Percentiles rank a stretch among this genome's conserved stretches.
Conservation (phyloP, 2,113 vertebrate genomes). For the Dicrurus megarhynchus region DNA sequence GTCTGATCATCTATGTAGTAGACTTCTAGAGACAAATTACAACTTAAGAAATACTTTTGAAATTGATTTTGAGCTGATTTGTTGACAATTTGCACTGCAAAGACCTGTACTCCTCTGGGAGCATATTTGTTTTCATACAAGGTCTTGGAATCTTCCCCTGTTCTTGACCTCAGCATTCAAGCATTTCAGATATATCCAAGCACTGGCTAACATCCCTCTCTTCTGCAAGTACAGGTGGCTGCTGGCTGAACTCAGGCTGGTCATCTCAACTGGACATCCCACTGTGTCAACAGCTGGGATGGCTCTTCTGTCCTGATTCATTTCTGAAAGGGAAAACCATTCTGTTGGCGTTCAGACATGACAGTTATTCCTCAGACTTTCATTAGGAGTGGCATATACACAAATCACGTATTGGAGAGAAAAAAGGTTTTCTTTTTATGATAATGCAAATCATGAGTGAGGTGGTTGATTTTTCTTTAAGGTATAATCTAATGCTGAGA, state of each 20-base stretch:
- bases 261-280: neutral
- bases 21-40: neutral
- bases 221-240: neutral
- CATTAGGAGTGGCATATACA: neutral
- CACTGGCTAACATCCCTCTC: neutral
- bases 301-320: neutral
- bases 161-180: neutral
- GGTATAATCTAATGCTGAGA: neutral
- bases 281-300: rapidly evolving
- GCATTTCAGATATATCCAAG: neutral
- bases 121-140: neutral
- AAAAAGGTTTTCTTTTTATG: neutral
- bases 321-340: neutral
- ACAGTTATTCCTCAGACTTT: neutral
- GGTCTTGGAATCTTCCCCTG: neutral
- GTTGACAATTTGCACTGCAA: neutral
- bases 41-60: neutral
- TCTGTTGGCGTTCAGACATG: neutral
- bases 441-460: neutral
- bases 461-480: neutral
- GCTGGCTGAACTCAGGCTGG: neutral
- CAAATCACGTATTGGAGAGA: neutral
- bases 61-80: neutral
- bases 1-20: neutral
- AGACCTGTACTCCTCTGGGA: neutral